phyloP scores from a whole-genome alignment of 1,140 invertebrate species.

The Eulimnadia texana region DNA sequence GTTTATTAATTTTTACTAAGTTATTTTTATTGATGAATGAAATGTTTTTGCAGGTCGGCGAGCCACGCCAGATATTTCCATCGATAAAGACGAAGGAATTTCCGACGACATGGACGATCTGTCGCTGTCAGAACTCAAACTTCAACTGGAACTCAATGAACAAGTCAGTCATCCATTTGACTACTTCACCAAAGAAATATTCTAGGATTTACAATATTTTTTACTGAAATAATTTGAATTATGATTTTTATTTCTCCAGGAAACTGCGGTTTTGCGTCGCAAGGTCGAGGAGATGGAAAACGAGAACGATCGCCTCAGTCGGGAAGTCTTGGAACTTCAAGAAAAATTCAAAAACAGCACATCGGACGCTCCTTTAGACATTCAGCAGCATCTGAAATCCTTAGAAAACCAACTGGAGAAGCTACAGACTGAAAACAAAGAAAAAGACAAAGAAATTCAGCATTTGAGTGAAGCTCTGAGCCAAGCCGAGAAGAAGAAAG shows the following conservation, averaged over 20 bases:
- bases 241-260: constrained; percentile 31
- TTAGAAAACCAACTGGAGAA: constrained; percentile 51
- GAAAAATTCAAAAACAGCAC: constrained; percentile 40
- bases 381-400: constrained; percentile 48
- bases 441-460: constrained; percentile 68
- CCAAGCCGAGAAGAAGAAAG: constrained; percentile 35
- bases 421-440: constrained; percentile 56
- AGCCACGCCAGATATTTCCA: constrained; percentile 43
- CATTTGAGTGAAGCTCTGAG: constrained; percentile 52
- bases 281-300: constrained; percentile 72
- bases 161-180: constrained; percentile 32
- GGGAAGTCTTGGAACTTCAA: constrained; percentile 59
- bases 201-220: neutral
- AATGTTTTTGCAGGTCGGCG: constrained; percentile 25
- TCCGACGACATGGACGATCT: constrained; percentile 52
- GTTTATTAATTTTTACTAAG: no score
- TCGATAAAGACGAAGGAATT: constrained; percentile 54
- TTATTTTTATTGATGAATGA: no score
- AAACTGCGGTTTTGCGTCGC: constrained; percentile 58
- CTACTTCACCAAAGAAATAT: neutral
- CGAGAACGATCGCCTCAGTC: constrained; percentile 55
- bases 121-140: constrained; percentile 47
- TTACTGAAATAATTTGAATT: neutral
- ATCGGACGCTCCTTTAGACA: constrained; percentile 30
- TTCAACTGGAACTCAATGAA: constrained; percentile 75